phyloP scores from a whole-genome alignment of 1,140 invertebrate genomes.

The Scylla paramamosain region DNA sequence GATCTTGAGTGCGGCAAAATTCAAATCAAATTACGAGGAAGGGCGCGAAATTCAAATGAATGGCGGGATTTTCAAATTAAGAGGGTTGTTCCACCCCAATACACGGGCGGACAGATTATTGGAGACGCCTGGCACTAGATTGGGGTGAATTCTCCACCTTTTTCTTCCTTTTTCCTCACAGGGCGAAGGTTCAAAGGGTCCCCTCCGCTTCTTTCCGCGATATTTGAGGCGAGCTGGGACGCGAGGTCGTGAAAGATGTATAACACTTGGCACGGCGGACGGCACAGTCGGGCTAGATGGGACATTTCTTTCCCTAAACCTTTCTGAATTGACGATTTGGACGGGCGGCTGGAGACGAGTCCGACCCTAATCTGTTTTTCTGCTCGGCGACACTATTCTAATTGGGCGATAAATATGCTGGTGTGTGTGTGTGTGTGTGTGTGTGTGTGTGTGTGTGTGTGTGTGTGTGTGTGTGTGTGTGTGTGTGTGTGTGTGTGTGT shows the following conservation, averaged over 20 bases:
- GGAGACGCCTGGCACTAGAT: slow-evolving; percentile 62
- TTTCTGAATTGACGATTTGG: slow-evolving; percentile 36
- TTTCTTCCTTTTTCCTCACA: slow-evolving; percentile 55
- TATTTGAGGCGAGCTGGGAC: neutral
- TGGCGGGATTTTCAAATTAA: slow-evolving; percentile 76
- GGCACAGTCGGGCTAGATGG: neutral
- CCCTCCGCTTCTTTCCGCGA: slow-evolving; percentile 34
- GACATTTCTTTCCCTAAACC: slow-evolving; percentile 27
- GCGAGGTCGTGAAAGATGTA: slow-evolving; percentile 20
- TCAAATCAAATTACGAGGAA: slow-evolving; percentile 74
- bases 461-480: too few relatives aligned
- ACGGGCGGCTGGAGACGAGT: slow-evolving; percentile 33
- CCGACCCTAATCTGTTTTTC: slow-evolving; percentile 69
- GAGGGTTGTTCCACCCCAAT: slow-evolving; percentile 75
- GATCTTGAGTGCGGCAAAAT: slow-evolving; percentile 68
- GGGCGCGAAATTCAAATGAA: slow-evolving; percentile 76
- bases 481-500: neutral
- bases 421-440: slow-evolving; percentile 24
- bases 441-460: neutral
- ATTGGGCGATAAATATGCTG: slow-evolving; percentile 72
- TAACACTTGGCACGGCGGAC: neutral
- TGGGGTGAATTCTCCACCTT: slow-evolving; percentile 59
- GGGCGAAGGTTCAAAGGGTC: slow-evolving; percentile 52
- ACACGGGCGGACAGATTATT: slow-evolving; percentile 73
- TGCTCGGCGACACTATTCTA: slow-evolving; percentile 67